Percentiles rank a stretch among this genome's conserved stretches.
phyloP scores from a whole-genome alignment of 1,140 invertebrate species.

The Chironomus striatipennis region DNA sequence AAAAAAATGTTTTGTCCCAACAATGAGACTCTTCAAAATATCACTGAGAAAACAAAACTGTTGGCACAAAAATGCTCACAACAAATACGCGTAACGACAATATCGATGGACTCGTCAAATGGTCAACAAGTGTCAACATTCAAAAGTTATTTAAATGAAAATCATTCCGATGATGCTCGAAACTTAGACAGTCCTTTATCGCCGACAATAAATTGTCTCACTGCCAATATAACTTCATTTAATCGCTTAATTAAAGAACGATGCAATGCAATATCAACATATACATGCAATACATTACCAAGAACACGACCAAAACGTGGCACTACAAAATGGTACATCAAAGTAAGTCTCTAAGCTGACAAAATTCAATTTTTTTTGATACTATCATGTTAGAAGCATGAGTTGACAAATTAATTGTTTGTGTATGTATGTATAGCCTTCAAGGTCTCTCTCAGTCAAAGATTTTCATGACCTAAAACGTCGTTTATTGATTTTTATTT shows the following conservation, averaged over 20 bases:
- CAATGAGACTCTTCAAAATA: slow-evolving; percentile 29
- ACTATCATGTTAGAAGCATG: not conserved
- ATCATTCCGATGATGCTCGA: slow-evolving; percentile 11
- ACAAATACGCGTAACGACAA: slow-evolving; percentile 22
- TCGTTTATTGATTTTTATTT: too few relatives aligned
- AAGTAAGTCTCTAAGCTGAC: slow-evolving; percentile 37
- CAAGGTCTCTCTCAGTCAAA: too few relatives aligned
- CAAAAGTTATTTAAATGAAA: not conserved
- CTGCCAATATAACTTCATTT: not conserved
- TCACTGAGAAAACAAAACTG: slow-evolving; percentile 39
- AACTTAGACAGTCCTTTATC: not conserved
- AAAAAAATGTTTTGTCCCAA: slow-evolving; percentile 27
- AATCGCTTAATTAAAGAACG: slow-evolving; percentile 25
- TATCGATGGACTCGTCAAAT: slow-evolving; percentile 8
- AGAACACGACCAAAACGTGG: slow-evolving; percentile 32
- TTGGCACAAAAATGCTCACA: slow-evolving; percentile 36
- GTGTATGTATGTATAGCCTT: not conserved
- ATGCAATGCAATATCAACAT: slow-evolving; percentile 29
- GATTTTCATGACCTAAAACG: too few relatives aligned
- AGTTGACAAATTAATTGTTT: slow-evolving; percentile 1
- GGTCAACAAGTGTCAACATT: slow-evolving; percentile 28
- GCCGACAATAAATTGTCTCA: not conserved
- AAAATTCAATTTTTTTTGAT: not conserved
- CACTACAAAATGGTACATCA: slow-evolving; percentile 41
- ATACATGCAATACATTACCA: slow-evolving; percentile 31